Percentiles rank a stretch among this genome's conserved stretches.
Evolutionary conservation across 2,797 vertebrate genomes (phyloP).

Genomic region (Brachyrhaphis roseni): DNA sequence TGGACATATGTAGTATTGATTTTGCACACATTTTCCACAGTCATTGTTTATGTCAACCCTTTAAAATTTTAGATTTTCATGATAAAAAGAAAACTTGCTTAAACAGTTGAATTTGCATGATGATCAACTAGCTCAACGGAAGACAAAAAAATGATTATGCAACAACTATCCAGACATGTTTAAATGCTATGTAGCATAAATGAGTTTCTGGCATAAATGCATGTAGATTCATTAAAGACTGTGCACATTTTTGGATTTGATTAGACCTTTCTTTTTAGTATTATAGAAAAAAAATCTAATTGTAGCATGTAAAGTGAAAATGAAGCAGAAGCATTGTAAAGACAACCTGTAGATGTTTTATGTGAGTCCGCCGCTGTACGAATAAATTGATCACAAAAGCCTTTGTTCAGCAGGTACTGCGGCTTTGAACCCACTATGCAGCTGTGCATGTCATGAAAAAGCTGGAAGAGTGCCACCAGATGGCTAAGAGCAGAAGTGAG

Average conservation of each 20-base stretch:
- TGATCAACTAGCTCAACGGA: background rate
- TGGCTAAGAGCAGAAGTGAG: constrained; percentile 78
- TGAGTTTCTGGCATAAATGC: background rate
- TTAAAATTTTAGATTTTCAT: background rate
- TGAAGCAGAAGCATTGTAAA: background rate
- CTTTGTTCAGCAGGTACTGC: constrained; percentile 73
- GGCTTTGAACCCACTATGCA: constrained; percentile 58
- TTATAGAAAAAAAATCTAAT: background rate
- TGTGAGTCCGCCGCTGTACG: constrained; percentile 28
- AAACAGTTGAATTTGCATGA: background rate
- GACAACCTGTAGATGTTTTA: constrained; percentile 25
- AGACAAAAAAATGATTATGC: background rate
- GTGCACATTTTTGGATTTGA: constrained; percentile 31
- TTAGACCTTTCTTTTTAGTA: constrained; percentile 2
- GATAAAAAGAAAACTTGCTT: background rate
- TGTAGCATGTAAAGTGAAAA: background rate
- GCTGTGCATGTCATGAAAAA: constrained; percentile 52
- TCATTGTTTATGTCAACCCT: background rate
- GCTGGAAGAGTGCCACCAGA: constrained; percentile 85
- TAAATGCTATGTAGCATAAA: background rate
- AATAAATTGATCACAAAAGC: constrained; percentile 63
- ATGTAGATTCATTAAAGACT: constrained; percentile 10
- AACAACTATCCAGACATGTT: background rate
- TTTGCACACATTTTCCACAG: background rate
- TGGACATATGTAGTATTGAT: background rate